Conservation (phyloP, 2,888 invertebrate species). For the Marasmarcha lunaedactyla region DNA sequence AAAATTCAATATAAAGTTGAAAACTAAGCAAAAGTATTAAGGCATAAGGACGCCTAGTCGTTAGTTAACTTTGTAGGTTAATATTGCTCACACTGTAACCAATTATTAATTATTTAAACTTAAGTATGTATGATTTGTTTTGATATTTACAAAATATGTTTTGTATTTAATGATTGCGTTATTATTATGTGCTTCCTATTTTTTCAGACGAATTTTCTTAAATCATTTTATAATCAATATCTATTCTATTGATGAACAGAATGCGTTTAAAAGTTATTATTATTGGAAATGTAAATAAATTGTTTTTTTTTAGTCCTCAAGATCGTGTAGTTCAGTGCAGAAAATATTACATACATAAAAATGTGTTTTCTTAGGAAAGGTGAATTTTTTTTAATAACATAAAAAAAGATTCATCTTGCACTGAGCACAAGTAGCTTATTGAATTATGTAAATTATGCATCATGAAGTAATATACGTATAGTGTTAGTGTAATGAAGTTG, state of each 20-base stretch:
- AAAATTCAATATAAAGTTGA: too few relatives aligned
- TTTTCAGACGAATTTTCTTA: slow-evolving; percentile 6
- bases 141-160: slow-evolving; percentile 12
- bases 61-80: background rate
- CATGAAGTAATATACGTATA: slow-evolving; percentile 21
- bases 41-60: background rate
- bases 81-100: background rate
- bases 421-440: background rate
- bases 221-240: slow-evolving; percentile 6
- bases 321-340: too few relatives aligned
- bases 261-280: slow-evolving; percentile 12
- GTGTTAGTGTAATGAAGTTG: slow-evolving; percentile 47
- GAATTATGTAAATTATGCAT: background rate
- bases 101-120: slow-evolving; percentile 3
- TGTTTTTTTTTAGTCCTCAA: too few relatives aligned
- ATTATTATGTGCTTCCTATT: slow-evolving; percentile 15
- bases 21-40: background rate
- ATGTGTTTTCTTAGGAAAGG: too few relatives aligned
- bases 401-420: too few relatives aligned
- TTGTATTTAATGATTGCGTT: slow-evolving; percentile 6
- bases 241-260: slow-evolving; percentile 3
- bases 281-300: background rate
- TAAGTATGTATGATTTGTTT: slow-evolving; percentile 1
- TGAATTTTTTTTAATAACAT: too few relatives aligned
- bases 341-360: too few relatives aligned